Conservation (phyloP, 1,140 invertebrate genomes). For the Bilobella aurantiaca region DNA sequence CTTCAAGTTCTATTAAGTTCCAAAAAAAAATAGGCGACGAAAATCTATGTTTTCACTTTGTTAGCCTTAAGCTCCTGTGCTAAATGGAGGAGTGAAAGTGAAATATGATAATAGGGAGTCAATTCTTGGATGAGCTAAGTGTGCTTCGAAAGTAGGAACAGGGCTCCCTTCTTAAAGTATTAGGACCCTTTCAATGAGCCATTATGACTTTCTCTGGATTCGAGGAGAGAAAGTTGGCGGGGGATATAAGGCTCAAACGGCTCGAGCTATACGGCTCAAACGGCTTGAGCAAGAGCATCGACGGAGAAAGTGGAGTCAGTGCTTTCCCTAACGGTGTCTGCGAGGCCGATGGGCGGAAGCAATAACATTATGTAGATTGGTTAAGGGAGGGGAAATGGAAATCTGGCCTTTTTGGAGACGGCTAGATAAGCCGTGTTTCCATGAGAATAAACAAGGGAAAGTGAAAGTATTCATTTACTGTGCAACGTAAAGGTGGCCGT, state of each 20-base stretch:
- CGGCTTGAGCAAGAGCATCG: too few species aligned
- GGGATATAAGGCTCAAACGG: too few species aligned
- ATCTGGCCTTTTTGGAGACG: background rate
- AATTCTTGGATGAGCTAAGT: conserved; percentile 1
- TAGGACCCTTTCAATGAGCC: conserved; percentile 1
- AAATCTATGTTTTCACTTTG: conserved; percentile 3
- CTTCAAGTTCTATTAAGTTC: too few species aligned
- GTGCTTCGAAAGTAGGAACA: background rate
- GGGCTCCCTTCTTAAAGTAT: background rate
- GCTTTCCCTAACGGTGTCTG: background rate
- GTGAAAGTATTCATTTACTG: conserved; percentile 8
- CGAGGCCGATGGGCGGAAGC: background rate
- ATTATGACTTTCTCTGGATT: background rate
- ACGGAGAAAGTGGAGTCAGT: background rate
- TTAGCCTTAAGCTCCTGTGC: conserved; percentile 4
- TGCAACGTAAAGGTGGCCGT: background rate
- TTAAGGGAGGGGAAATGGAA: background rate
- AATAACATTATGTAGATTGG: conserved; percentile 8
- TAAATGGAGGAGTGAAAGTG: background rate
- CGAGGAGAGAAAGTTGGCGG: background rate
- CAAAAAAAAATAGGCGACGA: too few species aligned
- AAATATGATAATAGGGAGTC: conserved; percentile 6
- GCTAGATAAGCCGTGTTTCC: background rate
- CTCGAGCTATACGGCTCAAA: too few species aligned
- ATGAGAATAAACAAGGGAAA: conserved; percentile 8